These are phyloP conservation scores for Microchirus variegatus DNA, from an alignment of 2,797 vertebrate species.

Conservation along the genomic window DNA sequence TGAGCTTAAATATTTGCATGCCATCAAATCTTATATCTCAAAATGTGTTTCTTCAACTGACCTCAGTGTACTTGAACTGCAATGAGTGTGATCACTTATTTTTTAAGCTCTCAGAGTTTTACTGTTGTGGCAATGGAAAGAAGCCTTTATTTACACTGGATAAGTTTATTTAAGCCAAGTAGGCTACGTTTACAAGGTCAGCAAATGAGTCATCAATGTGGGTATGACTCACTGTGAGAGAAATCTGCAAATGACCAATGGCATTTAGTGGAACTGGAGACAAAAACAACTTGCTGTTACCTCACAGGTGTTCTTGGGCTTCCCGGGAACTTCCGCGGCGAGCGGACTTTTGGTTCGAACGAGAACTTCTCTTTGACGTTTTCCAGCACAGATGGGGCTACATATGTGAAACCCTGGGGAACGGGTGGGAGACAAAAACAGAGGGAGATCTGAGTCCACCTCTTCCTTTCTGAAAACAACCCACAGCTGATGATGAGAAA, in stretches of 20 bases:
- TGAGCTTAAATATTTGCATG: neutral
- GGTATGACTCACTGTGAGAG: slow-evolving; percentile 19
- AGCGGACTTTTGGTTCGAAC: slow-evolving; percentile 96
- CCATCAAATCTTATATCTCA: no score
- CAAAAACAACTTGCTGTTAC: slow-evolving; percentile 73
- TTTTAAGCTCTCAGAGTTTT: neutral
- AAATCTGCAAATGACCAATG: slow-evolving; percentile 16
- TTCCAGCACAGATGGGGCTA: slow-evolving; percentile 97
- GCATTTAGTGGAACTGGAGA: slow-evolving; percentile 17
- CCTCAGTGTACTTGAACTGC: neutral
- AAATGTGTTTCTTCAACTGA: neutral
- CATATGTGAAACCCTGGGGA: slow-evolving; percentile 93
- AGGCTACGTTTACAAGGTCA: slow-evolving; percentile 31
- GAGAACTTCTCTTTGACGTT: slow-evolving; percentile 96
- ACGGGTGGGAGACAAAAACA: slow-evolving; percentile 33
- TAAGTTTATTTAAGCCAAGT: slow-evolving; percentile 9
- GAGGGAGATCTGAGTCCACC: slow-evolving; percentile 41
- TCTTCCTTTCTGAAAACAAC: slow-evolving; percentile 64
- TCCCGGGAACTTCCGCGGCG: slow-evolving; percentile 94
- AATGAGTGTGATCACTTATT: neutral
- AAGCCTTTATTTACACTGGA: slow-evolving; percentile 4
- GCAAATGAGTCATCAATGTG: slow-evolving; percentile 31
- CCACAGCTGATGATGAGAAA: slow-evolving; percentile 74
- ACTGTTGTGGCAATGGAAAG: neutral
- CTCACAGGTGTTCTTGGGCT: slow-evolving; percentile 96